Conservation (phyloP, 2,888 invertebrate genomes). For the Chymomyza caudatula region DNA sequence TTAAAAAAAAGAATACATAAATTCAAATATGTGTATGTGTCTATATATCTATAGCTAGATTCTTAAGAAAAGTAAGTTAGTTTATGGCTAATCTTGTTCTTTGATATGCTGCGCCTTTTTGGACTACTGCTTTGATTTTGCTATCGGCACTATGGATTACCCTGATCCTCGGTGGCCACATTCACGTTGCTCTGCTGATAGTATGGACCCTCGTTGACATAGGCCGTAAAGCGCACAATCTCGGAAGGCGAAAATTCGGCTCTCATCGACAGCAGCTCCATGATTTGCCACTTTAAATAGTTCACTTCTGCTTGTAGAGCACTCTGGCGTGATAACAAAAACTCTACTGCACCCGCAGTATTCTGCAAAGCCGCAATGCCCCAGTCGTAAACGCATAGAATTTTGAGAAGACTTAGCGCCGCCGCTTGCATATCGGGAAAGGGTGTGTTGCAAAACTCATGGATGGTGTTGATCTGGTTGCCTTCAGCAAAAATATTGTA, state of each 20-base stretch:
- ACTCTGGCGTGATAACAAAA: slow-evolving; percentile 85
- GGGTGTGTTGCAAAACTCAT: slow-evolving; percentile 84
- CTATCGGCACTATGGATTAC: slow-evolving; percentile 24
- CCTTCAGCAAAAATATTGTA: slow-evolving; percentile 79
- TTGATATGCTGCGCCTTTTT: not conserved
- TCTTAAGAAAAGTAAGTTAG: no score
- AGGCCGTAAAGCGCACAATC: slow-evolving; percentile 82
- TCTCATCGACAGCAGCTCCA: slow-evolving; percentile 81
- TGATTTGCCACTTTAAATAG: slow-evolving; percentile 85
- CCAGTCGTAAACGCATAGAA: slow-evolving; percentile 86
- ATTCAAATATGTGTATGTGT: no score
- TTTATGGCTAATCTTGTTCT: not conserved
- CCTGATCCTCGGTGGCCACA: slow-evolving; percentile 84
- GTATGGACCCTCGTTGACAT: slow-evolving; percentile 88
- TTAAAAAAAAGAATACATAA: not conserved
- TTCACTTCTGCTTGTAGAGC: slow-evolving; percentile 82
- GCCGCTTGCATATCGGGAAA: slow-evolving; percentile 88
- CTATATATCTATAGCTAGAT: no score
- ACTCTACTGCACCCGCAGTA: slow-evolving; percentile 87
- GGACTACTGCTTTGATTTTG: no score
- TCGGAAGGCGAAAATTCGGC: slow-evolving; percentile 82
- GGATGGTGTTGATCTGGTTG: slow-evolving; percentile 81
- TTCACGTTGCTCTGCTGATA: slow-evolving; percentile 84
- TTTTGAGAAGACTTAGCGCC: slow-evolving; percentile 83
- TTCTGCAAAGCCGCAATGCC: slow-evolving; percentile 86